Base-by-base conservation (phyloP, 1,140 invertebrate species). In the Anastrepha obliqua region DNA sequence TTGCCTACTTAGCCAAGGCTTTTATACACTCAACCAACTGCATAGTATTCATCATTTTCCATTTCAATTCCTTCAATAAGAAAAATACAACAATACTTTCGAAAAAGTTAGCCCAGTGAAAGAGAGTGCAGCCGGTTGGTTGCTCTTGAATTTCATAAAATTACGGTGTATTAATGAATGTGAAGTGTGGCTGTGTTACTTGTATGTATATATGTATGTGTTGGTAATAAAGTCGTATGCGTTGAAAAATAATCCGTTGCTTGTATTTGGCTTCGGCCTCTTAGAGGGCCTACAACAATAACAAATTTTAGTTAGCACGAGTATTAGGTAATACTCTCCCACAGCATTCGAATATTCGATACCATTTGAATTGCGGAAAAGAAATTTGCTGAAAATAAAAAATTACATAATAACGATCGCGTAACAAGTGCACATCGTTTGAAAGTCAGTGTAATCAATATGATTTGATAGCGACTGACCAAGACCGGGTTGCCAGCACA, bases 81-180 rank as follows among this genome's bases (percentile, higher is more conserved):
- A 29, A 20, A 86, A 64, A n/a, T 81, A 51, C 5, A 9, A 7
- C 55, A 62, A 44, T 64, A 64, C 11, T 85, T 51, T 59, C 15
- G 44, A 58, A 51, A 20, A 13, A 85, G 42, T 60, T 60, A 4
- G 15, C 65, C 13, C 20, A 20, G 55, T 81, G 20, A 20, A 86
- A 64, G 44, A 58, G 78, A 88, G 88, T 78, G 47, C 86, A 5
- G 74, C 87, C 59, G 85, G 67, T 86, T 29, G 29, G 67, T 60
- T 85, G 51, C 65, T 85, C 85, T 81, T 88, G 88, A 88, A 87
- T 89, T 89, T 89, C 87, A 89, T 88, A 89, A 88, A 89, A 87
- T 88, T 86, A 88, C 88, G 86, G 87, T 85, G 60, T 44, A 85
- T 60, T 78, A 87, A 70, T 74, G 85, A 88, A 60, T 87, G 59